Conservation (phyloP, 2,113 vertebrate species). For the Oenanthe oenanthe region DNA sequence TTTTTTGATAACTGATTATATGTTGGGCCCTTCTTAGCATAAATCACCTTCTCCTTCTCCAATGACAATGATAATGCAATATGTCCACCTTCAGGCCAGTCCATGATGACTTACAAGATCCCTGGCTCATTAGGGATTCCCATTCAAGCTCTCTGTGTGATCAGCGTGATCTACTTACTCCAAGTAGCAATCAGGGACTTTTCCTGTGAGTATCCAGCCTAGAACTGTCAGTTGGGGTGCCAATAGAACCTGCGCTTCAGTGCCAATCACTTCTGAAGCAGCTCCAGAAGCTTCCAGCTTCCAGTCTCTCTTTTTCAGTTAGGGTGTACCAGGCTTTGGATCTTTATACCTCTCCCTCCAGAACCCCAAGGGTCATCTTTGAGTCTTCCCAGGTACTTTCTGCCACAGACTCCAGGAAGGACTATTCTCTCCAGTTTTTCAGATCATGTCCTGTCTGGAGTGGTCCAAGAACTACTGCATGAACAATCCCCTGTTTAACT, state of each 20-base stretch:
- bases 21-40: neutral
- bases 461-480: neutral
- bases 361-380: neutral
- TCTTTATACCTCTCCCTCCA: neutral
- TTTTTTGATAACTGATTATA: neutral
- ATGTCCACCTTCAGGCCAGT: fast-evolving
- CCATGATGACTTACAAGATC: neutral
- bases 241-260: neutral
- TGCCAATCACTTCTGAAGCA: neutral
- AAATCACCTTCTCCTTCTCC: neutral
- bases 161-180: neutral
- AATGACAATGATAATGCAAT: neutral
- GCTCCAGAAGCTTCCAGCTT: neutral
- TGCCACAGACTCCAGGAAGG: neutral
- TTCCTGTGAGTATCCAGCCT: neutral
- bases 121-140: neutral
- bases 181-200: no score
- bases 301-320: neutral
- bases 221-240: fast-evolving
- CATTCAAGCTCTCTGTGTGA: neutral
- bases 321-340: neutral
- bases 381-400: neutral
- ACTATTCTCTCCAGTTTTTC: neutral
- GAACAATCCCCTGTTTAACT: neutral
- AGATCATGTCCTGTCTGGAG: neutral